Evolutionary conservation across 2,113 vertebrate genomes (phyloP), one percentile per base, ranked within the genome.

Genomic region (Dromas ardeola): DNA sequence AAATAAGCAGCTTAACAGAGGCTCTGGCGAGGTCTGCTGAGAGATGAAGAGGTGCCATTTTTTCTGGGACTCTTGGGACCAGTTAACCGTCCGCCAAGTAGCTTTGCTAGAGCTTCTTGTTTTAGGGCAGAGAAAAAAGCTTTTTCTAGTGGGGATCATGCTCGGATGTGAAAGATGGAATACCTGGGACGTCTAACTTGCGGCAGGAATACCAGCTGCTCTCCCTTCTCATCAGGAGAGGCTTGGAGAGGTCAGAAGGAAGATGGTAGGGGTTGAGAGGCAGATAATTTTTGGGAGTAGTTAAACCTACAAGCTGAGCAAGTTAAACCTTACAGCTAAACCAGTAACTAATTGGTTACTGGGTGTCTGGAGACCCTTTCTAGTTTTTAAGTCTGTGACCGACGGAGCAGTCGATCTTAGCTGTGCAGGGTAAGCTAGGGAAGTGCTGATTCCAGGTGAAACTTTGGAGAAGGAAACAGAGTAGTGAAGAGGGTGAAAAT

Each of bases 391-490:
- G 38, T 66, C 62, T 73, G 36, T 40, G 62, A 14, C 43, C 42
- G 81, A 43, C 2, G n/a, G 56, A 85, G 70, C 29, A 50, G 17
- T 52, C 1, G 1, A 32, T 30, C 13, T 85, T 56, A 52, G 45
- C 55, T 2, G 0, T 1, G 2, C 7, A 43, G 65, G 40, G 26
- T 19, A 15, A 59, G 7, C 47, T n/a, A 6, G 36, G 50, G 14
- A 69, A 43, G 19, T 47, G 32, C 29, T 91, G 61, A 43, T 77
- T 72, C 47, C n/a, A 50, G 30, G 34, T 59, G 14, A 47, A 55
- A 13, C 13, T 63, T 50, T 36, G 27, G 42, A 74, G 83, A 56
- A 56, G 30, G 30, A 53, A 53, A n/a, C 32, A 11, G 38, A 52
- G 15, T 22, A 1, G 1, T 30, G 25, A 11, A 62, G 18, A 15